Percentiles rank a stretch among this genome's conserved stretches.
Evolutionary conservation across 2,888 invertebrate genomes (phyloP).

Genomic region (Saturnia japonica): DNA sequence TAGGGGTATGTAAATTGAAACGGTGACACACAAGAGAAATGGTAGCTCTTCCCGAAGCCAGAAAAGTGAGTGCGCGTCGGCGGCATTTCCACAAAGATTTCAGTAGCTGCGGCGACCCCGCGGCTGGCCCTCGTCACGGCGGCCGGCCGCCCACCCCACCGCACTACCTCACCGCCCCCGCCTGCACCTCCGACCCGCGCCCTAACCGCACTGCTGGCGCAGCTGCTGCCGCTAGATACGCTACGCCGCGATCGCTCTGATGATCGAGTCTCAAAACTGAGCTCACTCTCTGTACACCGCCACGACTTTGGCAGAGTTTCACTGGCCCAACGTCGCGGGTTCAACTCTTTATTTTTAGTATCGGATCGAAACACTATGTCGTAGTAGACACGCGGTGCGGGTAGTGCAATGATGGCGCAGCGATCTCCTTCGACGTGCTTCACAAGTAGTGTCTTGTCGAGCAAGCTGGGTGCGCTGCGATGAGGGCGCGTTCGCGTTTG

Average conservation of each 20-base stretch:
- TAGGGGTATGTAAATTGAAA: conserved; percentile 77
- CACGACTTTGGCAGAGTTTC: conserved; percentile 72
- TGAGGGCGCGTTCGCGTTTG: conserved; percentile 55
- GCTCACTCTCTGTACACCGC: conserved; percentile 72
- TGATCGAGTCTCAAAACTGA: conserved; percentile 60
- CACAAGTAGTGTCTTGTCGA: conserved; percentile 72
- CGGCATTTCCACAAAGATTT: conserved; percentile 74
- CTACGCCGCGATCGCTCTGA: conserved; percentile 37
- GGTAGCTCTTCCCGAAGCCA: conserved; percentile 79
- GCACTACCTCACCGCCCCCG: conserved; percentile 68
- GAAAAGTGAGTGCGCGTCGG: conserved; percentile 76
- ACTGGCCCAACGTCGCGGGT: conserved; percentile 68
- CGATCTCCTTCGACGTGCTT: conserved; percentile 70
- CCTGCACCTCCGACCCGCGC: conserved; percentile 49
- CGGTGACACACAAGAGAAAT: conserved; percentile 80
- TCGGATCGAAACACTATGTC: conserved; percentile 62
- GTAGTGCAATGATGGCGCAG: conserved; percentile 75
- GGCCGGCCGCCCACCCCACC: conserved; percentile 74
- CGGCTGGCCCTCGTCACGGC: conserved; percentile 79
- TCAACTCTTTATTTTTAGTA: conserved; percentile 52
- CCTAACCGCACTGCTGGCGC: conserved; percentile 37
- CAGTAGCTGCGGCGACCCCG: conserved; percentile 74
- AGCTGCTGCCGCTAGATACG: conserved; percentile 52
- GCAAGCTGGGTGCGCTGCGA: conserved; percentile 65
- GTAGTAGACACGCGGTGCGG: conserved; percentile 69